Conservation (phyloP, 2,797 vertebrate genomes). For the Bryconaethiops microstoma region DNA sequence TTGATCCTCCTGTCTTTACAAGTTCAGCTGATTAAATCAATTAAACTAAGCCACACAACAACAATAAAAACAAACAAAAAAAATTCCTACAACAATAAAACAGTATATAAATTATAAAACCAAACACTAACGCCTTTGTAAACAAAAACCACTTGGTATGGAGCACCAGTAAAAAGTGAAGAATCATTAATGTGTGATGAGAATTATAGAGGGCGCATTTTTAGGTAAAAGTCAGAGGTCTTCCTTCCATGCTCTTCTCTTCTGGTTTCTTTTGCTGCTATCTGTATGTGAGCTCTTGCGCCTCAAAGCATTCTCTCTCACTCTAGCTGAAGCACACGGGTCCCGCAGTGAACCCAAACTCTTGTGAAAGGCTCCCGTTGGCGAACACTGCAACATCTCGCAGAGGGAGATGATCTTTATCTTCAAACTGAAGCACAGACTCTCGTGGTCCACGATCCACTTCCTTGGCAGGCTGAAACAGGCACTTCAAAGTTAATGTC, state of each 20-base stretch:
- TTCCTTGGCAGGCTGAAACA: constrained; percentile 72
- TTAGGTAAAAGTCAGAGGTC: constrained; percentile 26
- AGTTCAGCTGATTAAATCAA: constrained; percentile 33
- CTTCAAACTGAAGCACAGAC: constrained; percentile 84
- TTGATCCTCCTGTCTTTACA: constrained; percentile 25
- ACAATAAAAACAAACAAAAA: constrained; percentile 15
- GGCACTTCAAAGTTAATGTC: constrained; percentile 27
- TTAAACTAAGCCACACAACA: constrained; percentile 48
- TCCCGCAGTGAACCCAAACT: constrained; percentile 83
- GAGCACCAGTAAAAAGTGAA: constrained; percentile 42
- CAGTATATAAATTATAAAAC: constrained; percentile 74
- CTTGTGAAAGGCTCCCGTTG: constrained; percentile 70
- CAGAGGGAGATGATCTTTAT: constrained; percentile 85
- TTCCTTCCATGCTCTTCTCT: constrained; percentile 51
- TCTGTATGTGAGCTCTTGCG: constrained; percentile 22
- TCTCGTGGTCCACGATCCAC: constrained; percentile 68
- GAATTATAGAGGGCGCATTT: constrained; percentile 48
- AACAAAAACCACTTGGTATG: constrained; percentile 67
- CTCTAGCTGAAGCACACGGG: constrained; percentile 88
- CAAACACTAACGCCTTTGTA: constrained; percentile 75
- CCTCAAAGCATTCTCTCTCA: constrained; percentile 2
- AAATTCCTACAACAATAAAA: constrained; percentile 57
- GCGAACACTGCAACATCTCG: constrained; percentile 82
- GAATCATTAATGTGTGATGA: constrained; percentile 56
- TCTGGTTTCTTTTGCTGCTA: constrained; percentile 43